Evolutionary conservation across 2,113 vertebrate genomes (phyloP).

Genomic region (Dolichallabes microphthalmus): DNA sequence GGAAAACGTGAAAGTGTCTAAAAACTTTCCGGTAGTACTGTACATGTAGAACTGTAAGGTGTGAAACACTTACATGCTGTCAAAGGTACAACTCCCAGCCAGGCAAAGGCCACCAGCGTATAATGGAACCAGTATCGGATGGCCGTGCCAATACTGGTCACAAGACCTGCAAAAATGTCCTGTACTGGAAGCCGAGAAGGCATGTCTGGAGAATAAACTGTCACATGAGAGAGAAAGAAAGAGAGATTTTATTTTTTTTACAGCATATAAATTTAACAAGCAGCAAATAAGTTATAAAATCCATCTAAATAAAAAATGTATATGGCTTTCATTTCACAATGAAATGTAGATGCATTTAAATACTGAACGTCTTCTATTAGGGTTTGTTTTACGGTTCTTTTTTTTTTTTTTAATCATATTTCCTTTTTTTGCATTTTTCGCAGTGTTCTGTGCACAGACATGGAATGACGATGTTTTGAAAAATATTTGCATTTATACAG

Average conservation of each 20-base stretch:
- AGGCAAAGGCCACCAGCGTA: slow-evolving; percentile 98
- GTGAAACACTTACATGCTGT: slow-evolving; percentile 89
- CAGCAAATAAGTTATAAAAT: background rate
- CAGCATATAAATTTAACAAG: background rate
- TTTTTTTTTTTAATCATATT: no score
- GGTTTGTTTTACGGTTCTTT: no score
- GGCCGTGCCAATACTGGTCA: slow-evolving; percentile 97
- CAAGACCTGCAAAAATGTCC: slow-evolving; percentile 97
- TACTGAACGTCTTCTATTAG: background rate
- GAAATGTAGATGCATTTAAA: background rate
- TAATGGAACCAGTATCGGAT: slow-evolving; percentile 99
- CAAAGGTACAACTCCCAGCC: slow-evolving; percentile 98
- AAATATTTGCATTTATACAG: no score
- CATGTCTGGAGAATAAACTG: slow-evolving; percentile 99
- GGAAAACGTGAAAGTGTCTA: no score
- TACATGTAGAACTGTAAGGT: background rate
- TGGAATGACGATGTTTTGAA: no score
- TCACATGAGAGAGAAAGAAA: background rate
- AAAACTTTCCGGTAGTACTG: no score
- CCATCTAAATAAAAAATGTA: background rate
- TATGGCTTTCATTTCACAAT: background rate
- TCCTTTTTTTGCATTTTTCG: background rate
- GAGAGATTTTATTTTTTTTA: background rate
- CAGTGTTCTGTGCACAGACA: no score
- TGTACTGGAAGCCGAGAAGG: slow-evolving; percentile 97